Conservation (phyloP, 2,888 invertebrate species). For the Pachycephus smyrnensis region DNA sequence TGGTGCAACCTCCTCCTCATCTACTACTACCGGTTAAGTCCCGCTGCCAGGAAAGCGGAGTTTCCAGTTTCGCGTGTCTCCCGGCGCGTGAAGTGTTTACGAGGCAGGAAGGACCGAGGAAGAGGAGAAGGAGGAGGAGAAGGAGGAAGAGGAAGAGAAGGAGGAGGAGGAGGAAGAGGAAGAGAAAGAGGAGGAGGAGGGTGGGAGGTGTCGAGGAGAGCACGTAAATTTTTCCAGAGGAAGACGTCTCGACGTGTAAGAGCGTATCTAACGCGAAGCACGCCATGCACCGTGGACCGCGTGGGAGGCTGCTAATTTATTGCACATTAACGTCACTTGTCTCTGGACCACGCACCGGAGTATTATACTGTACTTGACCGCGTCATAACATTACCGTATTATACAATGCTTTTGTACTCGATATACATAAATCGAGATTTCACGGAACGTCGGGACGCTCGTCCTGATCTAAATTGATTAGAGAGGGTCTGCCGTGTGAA, state of each 20-base stretch:
- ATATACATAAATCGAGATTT: neutral
- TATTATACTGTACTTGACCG: conserved; percentile 7
- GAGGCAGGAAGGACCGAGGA: neutral
- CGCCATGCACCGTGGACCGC: conserved; percentile 32
- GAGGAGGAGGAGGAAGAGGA: neutral
- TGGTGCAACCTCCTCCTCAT: neutral
- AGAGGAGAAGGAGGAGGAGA: no score
- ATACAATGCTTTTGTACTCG: neutral
- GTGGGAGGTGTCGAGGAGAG: neutral
- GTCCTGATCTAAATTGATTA: neutral
- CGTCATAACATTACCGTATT: conserved; percentile 3
- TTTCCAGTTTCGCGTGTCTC: conserved; percentile 8
- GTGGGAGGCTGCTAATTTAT: conserved; percentile 64
- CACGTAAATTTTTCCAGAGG: neutral
- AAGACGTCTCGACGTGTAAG: conserved; percentile 18
- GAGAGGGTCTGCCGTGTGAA: neutral
- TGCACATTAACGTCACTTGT: conserved; percentile 64
- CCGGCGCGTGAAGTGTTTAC: conserved; percentile 7
- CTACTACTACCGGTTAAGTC: neutral
- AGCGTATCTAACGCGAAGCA: conserved; percentile 34
- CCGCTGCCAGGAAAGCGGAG: neutral
- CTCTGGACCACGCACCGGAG: conserved; percentile 45
- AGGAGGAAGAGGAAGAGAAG: no score
- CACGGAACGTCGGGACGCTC: neutral
- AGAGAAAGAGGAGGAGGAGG: no score